Conservation (phyloP, 2,888 invertebrate genomes). For the Entomobrya proxima region DNA sequence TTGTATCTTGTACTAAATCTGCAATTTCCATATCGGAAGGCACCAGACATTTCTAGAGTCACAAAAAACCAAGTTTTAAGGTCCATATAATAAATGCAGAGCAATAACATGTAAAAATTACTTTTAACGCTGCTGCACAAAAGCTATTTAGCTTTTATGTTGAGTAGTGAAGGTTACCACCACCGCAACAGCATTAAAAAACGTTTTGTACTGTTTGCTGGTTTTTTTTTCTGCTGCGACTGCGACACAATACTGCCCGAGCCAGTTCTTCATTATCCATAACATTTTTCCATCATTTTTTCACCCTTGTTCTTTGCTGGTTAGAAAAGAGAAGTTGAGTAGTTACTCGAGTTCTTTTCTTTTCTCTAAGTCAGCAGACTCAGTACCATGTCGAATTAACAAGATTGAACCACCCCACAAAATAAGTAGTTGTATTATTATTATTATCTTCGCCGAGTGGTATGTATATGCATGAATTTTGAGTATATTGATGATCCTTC, state of each 20-base stretch:
- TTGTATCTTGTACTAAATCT: too few relatives aligned
- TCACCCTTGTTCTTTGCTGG: background rate
- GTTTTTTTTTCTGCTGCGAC: background rate
- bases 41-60: too few relatives aligned
- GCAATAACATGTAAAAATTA: too few relatives aligned
- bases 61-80: too few relatives aligned
- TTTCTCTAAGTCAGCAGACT: background rate
- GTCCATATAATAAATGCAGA: too few relatives aligned
- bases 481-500: background rate
- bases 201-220: background rate
- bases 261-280: background rate
- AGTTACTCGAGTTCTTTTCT: background rate
- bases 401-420: conserved; percentile 32
- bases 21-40: too few relatives aligned
- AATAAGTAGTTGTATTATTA: conserved; percentile 3
- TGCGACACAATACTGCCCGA: conserved; percentile 1
- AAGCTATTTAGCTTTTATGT: too few relatives aligned
- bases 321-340: background rate
- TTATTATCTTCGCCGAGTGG: background rate
- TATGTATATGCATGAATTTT: background rate
- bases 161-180: too few relatives aligned
- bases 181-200: too few relatives aligned
- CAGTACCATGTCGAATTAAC: conserved; percentile 9
- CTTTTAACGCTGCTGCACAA: too few relatives aligned
- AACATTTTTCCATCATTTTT: background rate